Evolutionary conservation across 2,888 invertebrate species (phyloP), one percentile per base, ranked within the genome.

Genomic region (Drosophila percnosoma): DNA sequence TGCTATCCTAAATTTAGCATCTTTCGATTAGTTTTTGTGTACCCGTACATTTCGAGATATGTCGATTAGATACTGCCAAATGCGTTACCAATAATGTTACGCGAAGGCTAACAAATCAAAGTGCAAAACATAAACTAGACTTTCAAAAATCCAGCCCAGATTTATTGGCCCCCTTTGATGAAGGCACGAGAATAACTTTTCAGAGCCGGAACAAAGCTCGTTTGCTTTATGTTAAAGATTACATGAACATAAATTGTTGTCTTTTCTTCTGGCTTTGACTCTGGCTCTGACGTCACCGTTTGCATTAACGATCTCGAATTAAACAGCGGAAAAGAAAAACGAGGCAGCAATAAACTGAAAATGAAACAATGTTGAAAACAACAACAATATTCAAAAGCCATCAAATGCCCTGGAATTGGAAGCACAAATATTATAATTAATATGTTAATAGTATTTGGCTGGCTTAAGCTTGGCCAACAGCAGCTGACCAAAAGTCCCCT

Each of bases 161-260:
- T 54, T 38, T 27, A 54, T 54, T 54, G 54, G 13, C 27, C 54
- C 54, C 27, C 24, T 27, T 36, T 13, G 7, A 54, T 53, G 24
- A n/a, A 40, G 10, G 8, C n/a, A n/a, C 10, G 18, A 24, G 45
- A 57, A 68, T 68, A 63, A 74, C 74, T 74, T 74, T 55, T 63
- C 58, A 60, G 57, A 60, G 5, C 73, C 58, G 73, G 73, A 72
- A 72, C 49, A 61, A 2, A 10, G 18, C n/a, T 27, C 0, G n/a
- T 15, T n/a, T 27, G 27, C 27, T 27, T 27, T 27, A 27, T 27
- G 27, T 27, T 36, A n/a, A 27, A 27, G 24, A 36, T 48, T 27
- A 31, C 55, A 55, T 18, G 15, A 24, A 48, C 55, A 45, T 45
- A 53, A 53, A 52, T 54, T 31, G 58, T 18, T 40, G 52, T 62